Evolutionary conservation across 2,113 vertebrate genomes (phyloP).

Genomic region (Spea multiplicata): DNA sequence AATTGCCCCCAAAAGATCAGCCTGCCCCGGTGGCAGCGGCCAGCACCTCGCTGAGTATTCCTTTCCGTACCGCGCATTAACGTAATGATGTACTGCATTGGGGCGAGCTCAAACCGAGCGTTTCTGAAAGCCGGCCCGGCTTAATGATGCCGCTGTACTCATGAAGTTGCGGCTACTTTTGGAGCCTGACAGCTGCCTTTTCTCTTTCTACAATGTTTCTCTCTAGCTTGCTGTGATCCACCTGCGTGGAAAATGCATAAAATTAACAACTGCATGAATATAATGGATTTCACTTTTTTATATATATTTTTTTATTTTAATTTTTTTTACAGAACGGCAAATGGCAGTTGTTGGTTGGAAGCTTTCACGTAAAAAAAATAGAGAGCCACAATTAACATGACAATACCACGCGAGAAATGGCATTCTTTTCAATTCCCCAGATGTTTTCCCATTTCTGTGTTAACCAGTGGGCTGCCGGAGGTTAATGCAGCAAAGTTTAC

Average conservation of each 20-base stretch:
- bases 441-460: constrained; percentile 14
- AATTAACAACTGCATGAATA: constrained; percentile 38
- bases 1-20: background rate
- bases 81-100: constrained; percentile 30
- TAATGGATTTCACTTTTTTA: constrained; percentile 24
- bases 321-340: constrained; percentile 6
- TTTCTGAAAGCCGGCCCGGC: constrained; percentile 18
- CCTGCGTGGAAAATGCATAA: constrained; percentile 39
- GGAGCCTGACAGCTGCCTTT: constrained; percentile 30
- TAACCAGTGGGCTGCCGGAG: constrained; percentile 4
- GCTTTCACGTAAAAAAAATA: constrained; percentile 8
- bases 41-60: background rate
- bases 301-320: too few species aligned
- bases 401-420: constrained; percentile 29
- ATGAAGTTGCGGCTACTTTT: constrained; percentile 26
- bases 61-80: constrained; percentile 6
- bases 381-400: constrained; percentile 40
- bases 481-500: background rate
- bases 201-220: constrained; percentile 31
- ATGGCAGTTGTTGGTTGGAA: constrained; percentile 23
- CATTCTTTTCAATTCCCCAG: background rate
- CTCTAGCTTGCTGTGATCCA: constrained; percentile 37
- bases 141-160: constrained; percentile 3
- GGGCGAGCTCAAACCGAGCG: background rate
- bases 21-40: background rate